phyloP scores from a whole-genome alignment of 2,113 vertebrate species.

The Mobula birostris region DNA sequence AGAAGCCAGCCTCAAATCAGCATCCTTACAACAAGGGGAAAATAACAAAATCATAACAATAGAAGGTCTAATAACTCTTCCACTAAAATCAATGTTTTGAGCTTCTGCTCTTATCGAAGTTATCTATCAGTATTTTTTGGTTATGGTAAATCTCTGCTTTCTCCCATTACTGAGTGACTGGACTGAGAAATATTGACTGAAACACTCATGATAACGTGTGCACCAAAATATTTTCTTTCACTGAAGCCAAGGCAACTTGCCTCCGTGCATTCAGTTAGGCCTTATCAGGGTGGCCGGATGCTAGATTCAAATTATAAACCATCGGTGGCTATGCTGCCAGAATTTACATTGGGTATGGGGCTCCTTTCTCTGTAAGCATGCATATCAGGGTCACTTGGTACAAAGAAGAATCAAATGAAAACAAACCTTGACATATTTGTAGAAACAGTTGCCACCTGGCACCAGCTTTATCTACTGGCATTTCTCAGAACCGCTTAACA shows the following conservation, averaged over 20 bases:
- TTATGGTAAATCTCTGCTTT: neutral
- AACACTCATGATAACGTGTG: neutral
- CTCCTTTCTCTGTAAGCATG: slow-evolving; percentile 4
- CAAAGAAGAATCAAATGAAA: slow-evolving; percentile 25
- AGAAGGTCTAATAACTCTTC: neutral
- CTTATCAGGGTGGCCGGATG: neutral
- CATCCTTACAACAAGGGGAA: neutral
- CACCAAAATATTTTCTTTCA: slow-evolving; percentile 10
- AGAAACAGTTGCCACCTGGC: slow-evolving; percentile 19
- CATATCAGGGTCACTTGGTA: slow-evolving; percentile 7
- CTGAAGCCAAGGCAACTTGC: neutral
- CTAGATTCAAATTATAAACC: neutral
- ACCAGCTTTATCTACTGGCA: neutral
- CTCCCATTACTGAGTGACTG: neutral
- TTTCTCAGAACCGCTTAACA: neutral
- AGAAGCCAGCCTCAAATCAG: neutral
- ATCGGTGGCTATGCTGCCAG: neutral
- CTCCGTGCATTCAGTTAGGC: neutral
- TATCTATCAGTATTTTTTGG: neutral
- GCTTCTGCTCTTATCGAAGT: neutral
- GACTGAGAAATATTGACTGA: neutral
- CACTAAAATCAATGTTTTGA: neutral
- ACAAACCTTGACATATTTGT: slow-evolving; percentile 20
- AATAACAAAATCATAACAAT: neutral
- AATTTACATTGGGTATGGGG: neutral